Conservation (phyloP, 2,797 vertebrate genomes). For the Myotis findleyi region DNA sequence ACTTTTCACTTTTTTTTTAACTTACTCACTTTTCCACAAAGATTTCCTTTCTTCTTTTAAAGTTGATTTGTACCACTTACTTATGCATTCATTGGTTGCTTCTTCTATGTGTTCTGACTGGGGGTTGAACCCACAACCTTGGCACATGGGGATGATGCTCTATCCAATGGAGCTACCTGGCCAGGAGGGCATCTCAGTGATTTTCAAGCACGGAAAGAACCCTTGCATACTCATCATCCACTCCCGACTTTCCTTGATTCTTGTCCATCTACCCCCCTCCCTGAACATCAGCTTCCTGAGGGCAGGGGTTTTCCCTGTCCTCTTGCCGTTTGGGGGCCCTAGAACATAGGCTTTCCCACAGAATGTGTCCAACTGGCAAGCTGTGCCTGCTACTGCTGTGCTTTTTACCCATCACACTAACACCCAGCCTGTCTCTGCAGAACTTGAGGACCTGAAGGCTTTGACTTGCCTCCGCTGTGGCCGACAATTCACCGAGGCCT, state of each 20-base stretch:
- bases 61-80: neutral
- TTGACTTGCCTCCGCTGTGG: slow-evolving; percentile 92
- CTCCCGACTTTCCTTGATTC: neutral
- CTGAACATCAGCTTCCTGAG: neutral
- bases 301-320: neutral
- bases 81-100: neutral
- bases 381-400: no score
- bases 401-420: neutral
- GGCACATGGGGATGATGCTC: neutral
- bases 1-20: neutral
- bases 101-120: neutral
- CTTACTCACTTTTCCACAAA: neutral
- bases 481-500: slow-evolving; percentile 87
- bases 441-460: slow-evolving; percentile 83
- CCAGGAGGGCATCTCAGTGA: neutral
- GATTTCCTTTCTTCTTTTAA: neutral
- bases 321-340: neutral
- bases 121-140: neutral
- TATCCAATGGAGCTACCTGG: neutral
- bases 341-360: neutral
- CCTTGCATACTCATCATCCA: neutral
- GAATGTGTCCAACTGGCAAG: neutral
- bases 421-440: slow-evolving; percentile 4
- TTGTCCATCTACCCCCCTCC: accelerated
- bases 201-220: neutral